These are phyloP conservation scores for Myrmecobius fasciatus DNA, from an alignment of 2,113 vertebrate genomes.

Conservation along the genomic window DNA sequence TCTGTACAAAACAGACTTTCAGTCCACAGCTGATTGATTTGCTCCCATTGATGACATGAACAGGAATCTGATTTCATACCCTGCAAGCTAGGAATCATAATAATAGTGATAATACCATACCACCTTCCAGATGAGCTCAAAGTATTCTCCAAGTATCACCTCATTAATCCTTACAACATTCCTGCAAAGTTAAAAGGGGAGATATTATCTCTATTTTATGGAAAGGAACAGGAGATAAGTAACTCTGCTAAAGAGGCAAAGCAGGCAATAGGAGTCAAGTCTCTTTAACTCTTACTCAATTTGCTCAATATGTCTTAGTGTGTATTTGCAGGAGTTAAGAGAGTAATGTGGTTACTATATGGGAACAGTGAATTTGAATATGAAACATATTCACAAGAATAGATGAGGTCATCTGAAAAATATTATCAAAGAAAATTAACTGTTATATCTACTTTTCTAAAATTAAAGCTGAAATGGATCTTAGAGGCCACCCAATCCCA, in stretches of 20 bases:
- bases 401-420: background rate
- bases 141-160: constrained; percentile 44
- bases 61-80: constrained; percentile 67
- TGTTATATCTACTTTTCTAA: background rate
- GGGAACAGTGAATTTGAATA: background rate
- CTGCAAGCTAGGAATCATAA: constrained; percentile 57
- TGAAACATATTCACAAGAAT: background rate
- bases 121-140: constrained; percentile 36
- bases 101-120: constrained; percentile 30
- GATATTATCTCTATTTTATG: constrained; percentile 23
- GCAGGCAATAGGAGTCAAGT: background rate
- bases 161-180: constrained; percentile 46
- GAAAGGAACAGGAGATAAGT: background rate
- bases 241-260: constrained; percentile 17
- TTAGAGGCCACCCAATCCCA: background rate
- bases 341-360: background rate
- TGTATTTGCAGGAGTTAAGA: background rate
- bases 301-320: background rate
- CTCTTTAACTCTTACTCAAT: background rate
- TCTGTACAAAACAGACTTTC: constrained; percentile 63
- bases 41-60: constrained; percentile 64
- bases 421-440: background rate
- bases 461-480: background rate
- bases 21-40: constrained; percentile 55
- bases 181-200: constrained; percentile 17